phyloP scores from a whole-genome alignment of 2,888 invertebrate genomes.

The Holacanthella duospinosa region DNA sequence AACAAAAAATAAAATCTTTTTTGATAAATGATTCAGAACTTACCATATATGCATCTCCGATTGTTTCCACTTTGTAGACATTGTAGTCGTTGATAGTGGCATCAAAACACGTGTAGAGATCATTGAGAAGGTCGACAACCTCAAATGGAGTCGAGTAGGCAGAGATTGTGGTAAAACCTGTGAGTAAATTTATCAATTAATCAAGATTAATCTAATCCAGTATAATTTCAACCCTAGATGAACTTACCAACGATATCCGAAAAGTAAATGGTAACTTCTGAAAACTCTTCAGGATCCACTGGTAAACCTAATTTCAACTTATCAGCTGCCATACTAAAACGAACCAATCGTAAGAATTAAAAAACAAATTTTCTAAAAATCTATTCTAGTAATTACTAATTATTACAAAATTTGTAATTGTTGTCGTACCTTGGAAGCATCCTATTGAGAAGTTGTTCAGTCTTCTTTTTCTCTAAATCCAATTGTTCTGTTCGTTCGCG shows the following conservation, averaged over 20 bases:
- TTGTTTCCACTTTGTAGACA: conserved; percentile 89
- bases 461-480: conserved; percentile 90
- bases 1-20: neutral
- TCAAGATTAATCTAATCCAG: too few relatives aligned
- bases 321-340: conserved; percentile 70
- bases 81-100: conserved; percentile 83
- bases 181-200: too few relatives aligned
- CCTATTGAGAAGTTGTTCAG: conserved; percentile 77
- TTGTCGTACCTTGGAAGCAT: conserved; percentile 67
- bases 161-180: conserved; percentile 75
- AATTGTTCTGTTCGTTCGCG: conserved; percentile 83
- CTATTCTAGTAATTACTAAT: neutral
- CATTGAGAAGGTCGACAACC: conserved; percentile 81
- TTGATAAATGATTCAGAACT: neutral
- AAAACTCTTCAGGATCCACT: conserved; percentile 74
- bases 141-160: conserved; percentile 85
- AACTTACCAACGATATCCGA: conserved; percentile 73
- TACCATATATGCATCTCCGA: conserved; percentile 69
- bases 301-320: conserved; percentile 78
- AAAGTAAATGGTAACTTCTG: conserved; percentile 84
- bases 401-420: too few relatives aligned
- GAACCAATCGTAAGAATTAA: conserved; percentile 1
- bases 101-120: conserved; percentile 86
- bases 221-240: too few relatives aligned
- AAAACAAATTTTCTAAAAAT: neutral